Evolutionary conservation across 2,113 vertebrate genomes (phyloP).

Genomic region (Glaucidium brasilianum): DNA sequence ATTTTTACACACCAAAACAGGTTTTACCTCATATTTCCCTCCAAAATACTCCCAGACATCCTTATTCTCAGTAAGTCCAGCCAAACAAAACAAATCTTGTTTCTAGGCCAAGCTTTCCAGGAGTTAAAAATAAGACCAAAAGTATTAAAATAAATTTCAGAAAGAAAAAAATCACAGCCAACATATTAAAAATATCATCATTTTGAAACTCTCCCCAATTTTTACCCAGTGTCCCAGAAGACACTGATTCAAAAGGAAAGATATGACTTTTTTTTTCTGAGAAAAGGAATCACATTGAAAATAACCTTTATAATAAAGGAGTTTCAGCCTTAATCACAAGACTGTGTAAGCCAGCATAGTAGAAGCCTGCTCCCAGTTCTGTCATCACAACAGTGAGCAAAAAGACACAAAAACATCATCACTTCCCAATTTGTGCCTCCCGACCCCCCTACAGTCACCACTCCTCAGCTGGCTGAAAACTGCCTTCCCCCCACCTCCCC

Average conservation of each 20-base stretch:
- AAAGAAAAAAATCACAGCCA: not conserved
- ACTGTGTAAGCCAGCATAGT: not conserved
- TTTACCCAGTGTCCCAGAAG: not conserved
- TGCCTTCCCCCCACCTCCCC: not conserved
- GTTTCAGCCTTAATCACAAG: not conserved
- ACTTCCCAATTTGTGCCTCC: not conserved
- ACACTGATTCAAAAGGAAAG: not conserved
- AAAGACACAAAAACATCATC: not conserved
- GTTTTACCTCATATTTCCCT: not conserved
- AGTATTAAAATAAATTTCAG: not conserved
- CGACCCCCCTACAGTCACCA: rapidly evolving
- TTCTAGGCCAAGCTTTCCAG: not conserved
- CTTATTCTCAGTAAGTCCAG: not conserved
- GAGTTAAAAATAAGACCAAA: conserved; percentile 3
- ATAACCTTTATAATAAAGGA: not conserved
- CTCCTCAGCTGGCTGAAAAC: not conserved
- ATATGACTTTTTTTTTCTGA: not conserved
- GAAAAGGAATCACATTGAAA: not conserved
- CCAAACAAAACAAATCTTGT: conserved; percentile 38
- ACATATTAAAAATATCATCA: not conserved
- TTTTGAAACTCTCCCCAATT: not conserved
- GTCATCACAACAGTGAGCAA: not conserved
- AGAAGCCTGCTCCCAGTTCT: not conserved
- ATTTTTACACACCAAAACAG: not conserved
- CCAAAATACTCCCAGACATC: conserved; percentile 27